A percentile compares a stretch with the other conserved stretches of the same genome.
Evolutionary conservation across 2,797 vertebrate genomes (phyloP).

Genomic region (Salarias fasciatus): DNA sequence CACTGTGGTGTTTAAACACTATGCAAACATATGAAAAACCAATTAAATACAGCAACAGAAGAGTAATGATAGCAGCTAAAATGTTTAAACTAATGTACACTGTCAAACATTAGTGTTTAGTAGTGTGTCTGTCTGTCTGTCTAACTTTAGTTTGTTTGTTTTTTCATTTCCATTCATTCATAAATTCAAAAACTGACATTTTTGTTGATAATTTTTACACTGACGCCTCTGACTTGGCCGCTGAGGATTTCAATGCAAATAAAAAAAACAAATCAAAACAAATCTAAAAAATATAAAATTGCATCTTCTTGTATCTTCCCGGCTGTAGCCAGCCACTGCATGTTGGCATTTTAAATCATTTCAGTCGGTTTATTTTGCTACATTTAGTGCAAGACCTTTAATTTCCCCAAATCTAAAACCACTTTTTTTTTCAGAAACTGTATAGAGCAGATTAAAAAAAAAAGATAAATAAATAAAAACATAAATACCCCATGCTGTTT

Average conservation of each 20-base stretch:
- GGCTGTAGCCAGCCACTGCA: slow-evolving; percentile 65
- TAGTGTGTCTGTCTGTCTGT: slow-evolving; percentile 61
- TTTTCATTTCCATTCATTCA: slow-evolving; percentile 44
- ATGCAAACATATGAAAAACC: slow-evolving; percentile 55
- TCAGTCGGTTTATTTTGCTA: slow-evolving; percentile 65
- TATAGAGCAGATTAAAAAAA: slow-evolving; percentile 47
- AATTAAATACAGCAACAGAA: slow-evolving; percentile 69
- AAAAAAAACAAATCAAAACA: slow-evolving; percentile 40
- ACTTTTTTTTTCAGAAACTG: slow-evolving; percentile 49
- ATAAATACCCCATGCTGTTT: slow-evolving; percentile 70
- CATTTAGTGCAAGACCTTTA: slow-evolving; percentile 75
- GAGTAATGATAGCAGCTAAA: slow-evolving; percentile 75
- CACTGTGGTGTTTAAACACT: slow-evolving; percentile 59
- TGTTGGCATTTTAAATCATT: slow-evolving; percentile 68
- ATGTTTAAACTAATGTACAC: slow-evolving; percentile 62
- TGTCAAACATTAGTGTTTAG: slow-evolving; percentile 76
- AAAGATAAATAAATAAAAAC: slow-evolving; percentile 73
- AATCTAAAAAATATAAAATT: slow-evolving; percentile 78
- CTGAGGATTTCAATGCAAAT: slow-evolving; percentile 64
- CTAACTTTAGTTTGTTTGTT: slow-evolving; percentile 11
- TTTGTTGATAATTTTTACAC: slow-evolving; percentile 65
- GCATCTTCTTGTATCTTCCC: slow-evolving; percentile 62
- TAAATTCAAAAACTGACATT: slow-evolving; percentile 50
- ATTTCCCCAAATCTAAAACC: slow-evolving; percentile 55
- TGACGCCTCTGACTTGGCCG: slow-evolving; percentile 51